These are phyloP conservation scores for Glandiceps talaboti DNA, from an alignment of 53 echinoderm and acorn worm species.

Conservation along the genomic window DNA sequence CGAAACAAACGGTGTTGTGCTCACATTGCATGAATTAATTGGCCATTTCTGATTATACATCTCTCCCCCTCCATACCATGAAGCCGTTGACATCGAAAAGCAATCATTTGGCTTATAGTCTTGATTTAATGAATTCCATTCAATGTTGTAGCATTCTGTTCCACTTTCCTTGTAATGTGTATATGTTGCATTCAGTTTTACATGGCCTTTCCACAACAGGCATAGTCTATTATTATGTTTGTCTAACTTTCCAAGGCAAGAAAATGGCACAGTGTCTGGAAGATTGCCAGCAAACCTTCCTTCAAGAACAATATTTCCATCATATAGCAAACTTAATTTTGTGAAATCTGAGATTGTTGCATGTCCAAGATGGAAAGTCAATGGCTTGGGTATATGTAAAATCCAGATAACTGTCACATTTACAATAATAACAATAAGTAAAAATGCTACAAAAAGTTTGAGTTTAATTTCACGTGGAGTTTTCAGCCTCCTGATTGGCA, in stretches of 20 bases:
- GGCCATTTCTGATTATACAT: conserved; percentile 64
- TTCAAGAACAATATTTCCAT: conserved; percentile 30
- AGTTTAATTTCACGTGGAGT: conserved; percentile 75
- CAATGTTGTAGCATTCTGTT: conserved; percentile 64
- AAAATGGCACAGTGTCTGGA: conserved; percentile 45
- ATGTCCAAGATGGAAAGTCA: conserved; percentile 62
- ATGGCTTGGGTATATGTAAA: conserved; percentile 61
- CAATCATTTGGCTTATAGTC: conserved; percentile 59
- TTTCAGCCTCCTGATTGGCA: conserved; percentile 58
- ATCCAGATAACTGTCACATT: conserved; percentile 56
- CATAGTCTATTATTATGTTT: conserved; percentile 30
- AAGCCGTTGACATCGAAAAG: conserved; percentile 50
- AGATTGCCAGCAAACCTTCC: conserved; percentile 51
- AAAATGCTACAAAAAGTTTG: conserved; percentile 49
- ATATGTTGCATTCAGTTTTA: conserved; percentile 40
- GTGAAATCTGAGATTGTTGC: conserved; percentile 48
- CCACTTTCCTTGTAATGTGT: conserved; percentile 26
- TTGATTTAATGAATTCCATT: conserved; percentile 48
- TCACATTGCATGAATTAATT: conserved; percentile 43
- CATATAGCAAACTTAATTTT: conserved; percentile 34
- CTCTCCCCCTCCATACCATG: conserved; percentile 86
- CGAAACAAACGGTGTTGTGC: conserved; percentile 42
- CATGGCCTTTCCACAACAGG: conserved; percentile 58
- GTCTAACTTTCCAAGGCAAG: conserved; percentile 39
- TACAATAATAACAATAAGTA: conserved; percentile 59